phyloP scores from a whole-genome alignment of 2,888 invertebrate genomes.

The Cataglyphis albicans region DNA sequence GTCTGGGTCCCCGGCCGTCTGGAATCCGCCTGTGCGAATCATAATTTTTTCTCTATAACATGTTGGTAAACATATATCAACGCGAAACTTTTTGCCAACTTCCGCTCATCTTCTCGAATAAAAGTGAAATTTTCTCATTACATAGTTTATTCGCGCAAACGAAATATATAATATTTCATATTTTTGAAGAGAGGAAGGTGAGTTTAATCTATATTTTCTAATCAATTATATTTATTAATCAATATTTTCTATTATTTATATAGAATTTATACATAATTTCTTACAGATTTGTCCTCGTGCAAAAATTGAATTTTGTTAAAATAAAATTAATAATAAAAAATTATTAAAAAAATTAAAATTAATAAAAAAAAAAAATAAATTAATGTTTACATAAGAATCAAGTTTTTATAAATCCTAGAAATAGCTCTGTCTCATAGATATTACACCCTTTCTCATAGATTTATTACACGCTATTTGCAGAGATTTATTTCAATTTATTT shows the following conservation, averaged over 20 bases:
- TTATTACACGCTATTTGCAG: neutral
- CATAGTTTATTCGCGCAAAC: neutral
- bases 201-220: neutral
- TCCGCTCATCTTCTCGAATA: neutral
- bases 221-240: neutral
- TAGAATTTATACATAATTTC: neutral
- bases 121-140: neutral
- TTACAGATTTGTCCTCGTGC: too few species aligned
- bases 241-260: neutral
- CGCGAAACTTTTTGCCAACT: conserved; percentile 9
- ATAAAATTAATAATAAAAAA: neutral
- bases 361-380: neutral
- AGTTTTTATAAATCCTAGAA: neutral
- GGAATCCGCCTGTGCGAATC: conserved; percentile 31
- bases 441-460: neutral
- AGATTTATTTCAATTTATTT: neutral
- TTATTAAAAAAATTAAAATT: neutral
- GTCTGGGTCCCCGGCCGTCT: conserved; percentile 8
- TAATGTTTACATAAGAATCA: neutral
- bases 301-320: neutral
- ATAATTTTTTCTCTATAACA: conserved; percentile 46
- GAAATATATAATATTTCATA: neutral
- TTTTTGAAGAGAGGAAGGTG: neutral
- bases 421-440: neutral
- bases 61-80: conserved; percentile 42